phyloP scores from a whole-genome alignment of 2,797 vertebrate species.

The Acanthurus leucopareius region DNA sequence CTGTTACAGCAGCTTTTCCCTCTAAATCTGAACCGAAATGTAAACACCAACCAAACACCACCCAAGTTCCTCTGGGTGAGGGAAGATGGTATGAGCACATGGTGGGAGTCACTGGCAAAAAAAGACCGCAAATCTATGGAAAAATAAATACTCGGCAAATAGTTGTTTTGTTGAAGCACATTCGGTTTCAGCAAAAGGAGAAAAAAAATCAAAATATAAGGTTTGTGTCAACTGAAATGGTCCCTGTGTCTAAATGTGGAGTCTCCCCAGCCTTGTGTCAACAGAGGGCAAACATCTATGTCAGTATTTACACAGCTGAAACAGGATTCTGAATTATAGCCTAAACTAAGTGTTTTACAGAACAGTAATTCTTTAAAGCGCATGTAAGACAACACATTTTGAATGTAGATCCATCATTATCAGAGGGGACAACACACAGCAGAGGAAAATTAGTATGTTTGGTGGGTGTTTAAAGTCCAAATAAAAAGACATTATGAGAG shows the following conservation, averaged over 20 bases:
- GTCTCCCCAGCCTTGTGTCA: conserved; percentile 40
- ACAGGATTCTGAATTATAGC: conserved; percentile 35
- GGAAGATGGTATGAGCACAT: not conserved
- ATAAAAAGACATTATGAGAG: no score
- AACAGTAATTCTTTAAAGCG: conserved; percentile 27
- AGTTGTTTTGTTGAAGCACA: not conserved
- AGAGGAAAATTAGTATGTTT: conserved; percentile 7
- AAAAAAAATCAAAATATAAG: not conserved
- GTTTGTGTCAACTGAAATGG: conserved; percentile 29
- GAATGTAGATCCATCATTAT: conserved; percentile 36
- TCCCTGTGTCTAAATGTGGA: conserved; percentile 20
- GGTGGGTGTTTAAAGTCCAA: conserved; percentile 2
- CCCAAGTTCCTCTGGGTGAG: not conserved
- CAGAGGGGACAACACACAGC: not conserved
- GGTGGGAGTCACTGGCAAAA: not conserved
- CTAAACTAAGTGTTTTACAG: conserved; percentile 15
- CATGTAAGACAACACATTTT: conserved; percentile 14
- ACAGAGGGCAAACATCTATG: conserved; percentile 44
- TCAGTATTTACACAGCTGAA: conserved; percentile 36
- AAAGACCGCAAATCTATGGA: not conserved
- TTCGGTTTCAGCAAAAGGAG: not conserved
- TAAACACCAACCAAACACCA: not conserved
- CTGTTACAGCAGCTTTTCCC: not conserved
- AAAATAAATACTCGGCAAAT: not conserved
- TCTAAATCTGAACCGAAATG: not conserved